Conservation (phyloP, 2,797 vertebrate genomes). For the Chrysocyon brachyurus region DNA sequence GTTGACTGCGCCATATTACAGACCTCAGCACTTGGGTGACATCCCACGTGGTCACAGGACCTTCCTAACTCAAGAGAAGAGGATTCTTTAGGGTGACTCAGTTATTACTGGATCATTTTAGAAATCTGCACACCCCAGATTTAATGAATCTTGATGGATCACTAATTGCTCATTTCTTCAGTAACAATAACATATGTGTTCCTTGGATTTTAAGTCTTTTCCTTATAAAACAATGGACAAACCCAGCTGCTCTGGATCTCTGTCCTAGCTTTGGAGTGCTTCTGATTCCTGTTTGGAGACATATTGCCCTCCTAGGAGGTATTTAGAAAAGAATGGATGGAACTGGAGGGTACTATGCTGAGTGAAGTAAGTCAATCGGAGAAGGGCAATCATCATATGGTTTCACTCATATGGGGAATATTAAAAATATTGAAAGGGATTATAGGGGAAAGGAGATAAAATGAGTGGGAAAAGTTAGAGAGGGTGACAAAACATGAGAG, state of each 20-base stretch:
- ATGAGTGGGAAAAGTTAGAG: no score
- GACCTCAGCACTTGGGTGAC: background rate
- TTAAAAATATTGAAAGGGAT: no score
- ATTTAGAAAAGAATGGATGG: background rate
- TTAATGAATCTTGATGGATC: no score
- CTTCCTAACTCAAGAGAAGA: background rate
- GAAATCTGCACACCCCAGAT: background rate
- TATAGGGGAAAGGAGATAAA: no score
- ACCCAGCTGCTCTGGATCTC: background rate
- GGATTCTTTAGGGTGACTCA: rapidly evolving
- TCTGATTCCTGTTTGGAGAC: background rate
- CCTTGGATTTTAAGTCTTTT: background rate
- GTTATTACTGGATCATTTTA: background rate
- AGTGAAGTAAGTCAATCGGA: no score
- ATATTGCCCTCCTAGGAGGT: no score
- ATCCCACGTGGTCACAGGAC: no score
- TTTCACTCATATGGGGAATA: no score
- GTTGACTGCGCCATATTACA: rapidly evolving
- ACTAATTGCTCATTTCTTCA: background rate
- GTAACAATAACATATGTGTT: rapidly evolving
- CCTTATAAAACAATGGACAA: background rate
- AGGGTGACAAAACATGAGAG: no score
- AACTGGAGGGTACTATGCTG: no score
- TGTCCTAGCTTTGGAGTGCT: background rate
- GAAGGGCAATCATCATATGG: no score